These are phyloP conservation scores for Helicolenus hilgendorfi DNA, from an alignment of 2,797 vertebrate genomes.

Conservation along the genomic window DNA sequence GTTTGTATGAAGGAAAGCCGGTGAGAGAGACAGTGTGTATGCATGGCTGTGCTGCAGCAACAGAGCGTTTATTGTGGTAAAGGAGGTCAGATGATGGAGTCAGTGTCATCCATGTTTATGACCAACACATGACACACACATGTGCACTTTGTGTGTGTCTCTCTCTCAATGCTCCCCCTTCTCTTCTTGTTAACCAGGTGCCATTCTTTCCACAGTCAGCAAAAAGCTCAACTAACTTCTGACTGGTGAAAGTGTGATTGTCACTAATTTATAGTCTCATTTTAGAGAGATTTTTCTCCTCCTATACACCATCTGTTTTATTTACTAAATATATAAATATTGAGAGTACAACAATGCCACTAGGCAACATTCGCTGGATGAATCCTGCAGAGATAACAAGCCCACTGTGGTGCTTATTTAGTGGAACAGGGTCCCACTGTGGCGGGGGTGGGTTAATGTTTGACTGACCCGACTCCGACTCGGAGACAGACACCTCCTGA, in stretches of 20 bases:
- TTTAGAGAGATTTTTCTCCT: background rate
- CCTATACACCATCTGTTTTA: background rate
- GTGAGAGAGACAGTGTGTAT: background rate
- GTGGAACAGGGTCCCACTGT: background rate
- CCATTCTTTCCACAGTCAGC: constrained; percentile 16
- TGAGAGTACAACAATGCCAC: background rate
- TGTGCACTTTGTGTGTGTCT: background rate
- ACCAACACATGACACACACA: constrained; percentile 56
- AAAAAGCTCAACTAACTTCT: background rate
- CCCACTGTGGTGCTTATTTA: background rate
- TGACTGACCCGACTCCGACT: constrained; percentile 16
- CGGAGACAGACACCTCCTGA: background rate
- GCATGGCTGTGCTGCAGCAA: background rate
- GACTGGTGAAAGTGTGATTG: constrained; percentile 20
- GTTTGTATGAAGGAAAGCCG: background rate
- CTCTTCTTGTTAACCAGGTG: background rate
- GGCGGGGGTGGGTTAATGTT: constrained; percentile 47
- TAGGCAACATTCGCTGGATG: background rate
- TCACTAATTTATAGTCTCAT: constrained; percentile 7
- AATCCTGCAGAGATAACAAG: background rate
- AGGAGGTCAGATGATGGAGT: constrained; percentile 44
- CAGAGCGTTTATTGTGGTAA: constrained; percentile 41
- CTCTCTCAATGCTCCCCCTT: background rate
- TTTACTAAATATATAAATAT: background rate
- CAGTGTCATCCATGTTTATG: constrained; percentile 47